Conservation (phyloP, 2,797 vertebrate species). For the Alexandromys oeconomus region DNA sequence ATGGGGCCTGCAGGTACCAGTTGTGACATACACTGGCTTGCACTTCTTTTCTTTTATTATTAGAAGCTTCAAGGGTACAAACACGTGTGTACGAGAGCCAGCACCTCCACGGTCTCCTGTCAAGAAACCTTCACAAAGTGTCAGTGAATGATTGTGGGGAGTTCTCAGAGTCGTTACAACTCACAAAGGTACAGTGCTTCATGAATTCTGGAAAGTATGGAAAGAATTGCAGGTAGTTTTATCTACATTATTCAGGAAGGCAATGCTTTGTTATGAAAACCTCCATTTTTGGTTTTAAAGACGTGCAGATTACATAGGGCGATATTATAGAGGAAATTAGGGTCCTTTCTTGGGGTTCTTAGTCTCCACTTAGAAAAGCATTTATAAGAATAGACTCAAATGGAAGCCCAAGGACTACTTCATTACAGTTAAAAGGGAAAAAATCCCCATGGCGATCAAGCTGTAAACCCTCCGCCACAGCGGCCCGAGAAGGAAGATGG, state of each 20-base stretch:
- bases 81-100: conserved; percentile 97
- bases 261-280: background rate
- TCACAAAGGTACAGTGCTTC: conserved; percentile 93
- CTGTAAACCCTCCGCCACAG: background rate
- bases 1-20: conserved; percentile 91
- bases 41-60: conserved; percentile 92
- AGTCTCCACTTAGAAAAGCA: background rate
- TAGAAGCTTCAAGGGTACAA: conserved; percentile 97
- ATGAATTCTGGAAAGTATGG: conserved; percentile 94
- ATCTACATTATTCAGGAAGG: conserved; percentile 93
- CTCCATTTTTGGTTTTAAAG: background rate
- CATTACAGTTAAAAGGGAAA: background rate
- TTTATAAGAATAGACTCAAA: background rate
- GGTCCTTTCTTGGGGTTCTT: background rate
- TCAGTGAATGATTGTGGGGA: conserved; percentile 94
- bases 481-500: background rate
- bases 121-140: conserved; percentile 92
- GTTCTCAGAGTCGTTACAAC: conserved; percentile 94
- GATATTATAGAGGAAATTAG: background rate
- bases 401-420: background rate
- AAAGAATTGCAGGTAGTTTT: conserved; percentile 96
- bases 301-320: background rate
- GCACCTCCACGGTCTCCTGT: conserved; percentile 91
- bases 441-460: background rate
- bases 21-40: conserved; percentile 97